phyloP scores from a whole-genome alignment of 2,113 vertebrate genomes.

The Amblyornis subalaris region DNA sequence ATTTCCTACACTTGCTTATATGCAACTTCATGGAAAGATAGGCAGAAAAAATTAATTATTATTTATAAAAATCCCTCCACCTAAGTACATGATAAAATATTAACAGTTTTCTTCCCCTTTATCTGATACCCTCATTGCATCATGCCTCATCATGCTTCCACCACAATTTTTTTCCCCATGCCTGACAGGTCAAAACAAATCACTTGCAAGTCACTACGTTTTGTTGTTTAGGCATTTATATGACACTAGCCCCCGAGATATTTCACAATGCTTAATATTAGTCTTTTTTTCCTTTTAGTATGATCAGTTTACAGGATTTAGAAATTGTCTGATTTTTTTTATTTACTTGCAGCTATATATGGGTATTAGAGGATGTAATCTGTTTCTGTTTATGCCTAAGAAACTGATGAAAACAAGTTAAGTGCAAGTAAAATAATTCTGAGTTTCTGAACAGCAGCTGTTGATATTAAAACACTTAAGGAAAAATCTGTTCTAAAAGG shows the following conservation, averaged over 20 bases:
- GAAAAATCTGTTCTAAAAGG: neutral
- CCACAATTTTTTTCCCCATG: neutral
- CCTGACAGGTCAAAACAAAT: neutral
- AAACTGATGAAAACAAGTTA: neutral
- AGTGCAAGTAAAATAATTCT: neutral
- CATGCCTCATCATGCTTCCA: neutral
- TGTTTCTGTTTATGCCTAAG: neutral
- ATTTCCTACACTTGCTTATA: neutral
- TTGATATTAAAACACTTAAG: neutral
- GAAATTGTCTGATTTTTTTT: neutral
- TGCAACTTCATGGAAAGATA: neutral
- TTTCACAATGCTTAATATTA: neutral
- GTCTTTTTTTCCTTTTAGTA: neutral
- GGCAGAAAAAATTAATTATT: neutral
- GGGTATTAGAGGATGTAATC: neutral
- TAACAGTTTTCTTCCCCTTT: neutral
- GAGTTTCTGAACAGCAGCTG: neutral
- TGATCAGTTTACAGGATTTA: neutral
- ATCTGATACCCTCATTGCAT: neutral
- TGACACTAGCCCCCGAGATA: neutral
- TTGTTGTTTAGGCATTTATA: neutral
- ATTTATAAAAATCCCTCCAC: neutral
- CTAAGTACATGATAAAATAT: neutral
- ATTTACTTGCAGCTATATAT: neutral
- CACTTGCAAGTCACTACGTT: neutral